Conservation (phyloP, 2,797 vertebrate genomes). For the Vultur gryphus region DNA sequence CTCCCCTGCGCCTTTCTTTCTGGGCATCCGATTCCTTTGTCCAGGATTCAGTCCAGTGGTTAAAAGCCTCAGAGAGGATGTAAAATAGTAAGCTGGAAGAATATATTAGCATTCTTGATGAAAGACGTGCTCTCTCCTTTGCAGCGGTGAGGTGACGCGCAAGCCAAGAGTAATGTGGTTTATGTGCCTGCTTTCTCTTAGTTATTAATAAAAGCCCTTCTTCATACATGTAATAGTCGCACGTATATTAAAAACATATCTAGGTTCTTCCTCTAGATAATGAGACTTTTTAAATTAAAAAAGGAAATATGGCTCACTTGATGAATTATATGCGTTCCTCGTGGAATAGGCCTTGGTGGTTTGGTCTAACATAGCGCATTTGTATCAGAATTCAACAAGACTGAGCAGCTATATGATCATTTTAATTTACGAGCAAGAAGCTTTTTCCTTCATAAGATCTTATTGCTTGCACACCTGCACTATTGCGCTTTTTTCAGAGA, state of each 20-base stretch:
- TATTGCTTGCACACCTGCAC: neutral
- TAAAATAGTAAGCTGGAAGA: neutral
- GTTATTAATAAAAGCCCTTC: neutral
- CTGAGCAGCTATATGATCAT: neutral
- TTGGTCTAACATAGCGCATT: neutral
- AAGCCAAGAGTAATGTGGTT: neutral
- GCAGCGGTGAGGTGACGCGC: neutral
- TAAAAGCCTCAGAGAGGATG: neutral
- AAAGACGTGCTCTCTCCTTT: neutral
- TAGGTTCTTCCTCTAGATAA: neutral
- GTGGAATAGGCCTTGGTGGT: neutral
- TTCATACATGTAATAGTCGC: neutral
- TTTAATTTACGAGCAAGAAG: neutral
- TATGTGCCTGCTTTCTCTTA: neutral
- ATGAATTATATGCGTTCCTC: neutral
- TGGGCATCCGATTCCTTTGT: constrained; percentile 6
- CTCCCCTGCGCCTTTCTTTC: neutral
- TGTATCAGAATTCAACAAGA: neutral
- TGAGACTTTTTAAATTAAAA: neutral
- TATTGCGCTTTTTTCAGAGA: neutral
- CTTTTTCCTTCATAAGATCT: neutral
- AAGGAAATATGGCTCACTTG: neutral
- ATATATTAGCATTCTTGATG: neutral
- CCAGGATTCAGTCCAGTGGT: constrained; percentile 11
- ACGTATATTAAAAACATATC: neutral